These are phyloP conservation scores for Chironomus tepperi DNA, from an alignment of 1,140 invertebrate species.

Conservation along the genomic window DNA sequence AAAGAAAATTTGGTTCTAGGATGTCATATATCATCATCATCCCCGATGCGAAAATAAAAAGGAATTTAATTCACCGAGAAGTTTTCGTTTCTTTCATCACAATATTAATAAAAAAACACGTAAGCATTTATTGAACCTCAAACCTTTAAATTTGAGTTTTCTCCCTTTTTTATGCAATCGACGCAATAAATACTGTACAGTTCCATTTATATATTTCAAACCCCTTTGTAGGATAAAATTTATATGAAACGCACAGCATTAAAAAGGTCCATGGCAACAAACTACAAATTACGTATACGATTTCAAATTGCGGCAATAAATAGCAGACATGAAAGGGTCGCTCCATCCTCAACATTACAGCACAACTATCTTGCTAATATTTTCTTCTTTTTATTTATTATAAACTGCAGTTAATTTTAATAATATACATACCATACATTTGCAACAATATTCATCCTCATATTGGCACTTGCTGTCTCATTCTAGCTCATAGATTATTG, in stretches of 20 bases:
- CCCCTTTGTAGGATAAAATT: not conserved
- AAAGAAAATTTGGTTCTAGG: not conserved
- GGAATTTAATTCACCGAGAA: not conserved
- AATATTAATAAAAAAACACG: slow-evolving; percentile 11
- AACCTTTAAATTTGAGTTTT: not conserved
- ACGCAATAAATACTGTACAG: not conserved
- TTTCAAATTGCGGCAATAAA: slow-evolving; percentile 13
- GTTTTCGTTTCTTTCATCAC: not conserved
- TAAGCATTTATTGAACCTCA: not conserved
- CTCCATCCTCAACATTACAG: not conserved
- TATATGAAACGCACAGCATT: not conserved
- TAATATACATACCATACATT: slow-evolving; percentile 1
- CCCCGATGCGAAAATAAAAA: not conserved
- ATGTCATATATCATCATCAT: not conserved
- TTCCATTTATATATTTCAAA: not conserved
- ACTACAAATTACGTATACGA: slow-evolving; percentile 2
- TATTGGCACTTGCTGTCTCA: not conserved
- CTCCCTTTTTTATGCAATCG: not conserved
- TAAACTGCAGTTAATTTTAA: slow-evolving; percentile 3
- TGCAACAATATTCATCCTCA: not conserved
- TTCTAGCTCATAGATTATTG: no score
- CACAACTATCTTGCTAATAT: no score
- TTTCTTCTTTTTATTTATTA: not conserved
- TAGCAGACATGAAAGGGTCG: not conserved
- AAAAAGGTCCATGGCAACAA: slow-evolving; percentile 6